Evolutionary conservation across 2,797 vertebrate genomes (phyloP), one percentile per base, ranked within the genome.

Genomic region (Siniperca obscura): DNA sequence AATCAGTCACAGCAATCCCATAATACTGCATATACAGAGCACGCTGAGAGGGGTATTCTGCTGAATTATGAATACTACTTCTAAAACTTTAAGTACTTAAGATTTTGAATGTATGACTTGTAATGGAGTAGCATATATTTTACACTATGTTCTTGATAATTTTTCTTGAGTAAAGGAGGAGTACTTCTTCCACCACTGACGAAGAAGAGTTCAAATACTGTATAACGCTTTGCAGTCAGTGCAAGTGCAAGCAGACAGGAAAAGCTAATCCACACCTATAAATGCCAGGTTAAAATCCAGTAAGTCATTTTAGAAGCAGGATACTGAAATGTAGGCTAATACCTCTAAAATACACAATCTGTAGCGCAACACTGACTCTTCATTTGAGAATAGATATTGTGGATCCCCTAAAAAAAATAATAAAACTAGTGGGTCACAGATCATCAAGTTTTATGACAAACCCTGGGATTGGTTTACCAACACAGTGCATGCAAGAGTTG

Each of bases 401-500:
- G 44, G 64, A 53, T 78, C 48, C 5, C 17, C 71, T 19, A 8
- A 25, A 46, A 70, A 56, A 70, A 60, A 27, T 9, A 36, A 50
- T 30, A 69, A 44, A 16, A 5, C 2, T 89, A 85, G 7, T 74
- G 67, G 89, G 87, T 86, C 86, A 81, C 64, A 61, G 64, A 88
- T 86, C n/a, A 76, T 86, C 59, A 71, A 10, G 74, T 84, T 81
- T 64, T 78, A 36, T 67, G 34, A 57, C 22, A 56, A 55, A 70
- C 44, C 17, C 42, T 25, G 60, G 76, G 52, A 70, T 86, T 84
- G 13, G 10, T 80, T 87, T 90, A 74, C 78, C 25, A 80, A 61
- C 57, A 22, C 25, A 52, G 27, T 9, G 5, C 46, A 53, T 67
- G 25, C 19, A 40, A 19, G n/a, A 25, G 30, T 2, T 52, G 55